Percentiles rank a stretch among this genome's conserved stretches.
phyloP scores from a whole-genome alignment of 1,140 invertebrate genomes.

The Fopius arisanus region DNA sequence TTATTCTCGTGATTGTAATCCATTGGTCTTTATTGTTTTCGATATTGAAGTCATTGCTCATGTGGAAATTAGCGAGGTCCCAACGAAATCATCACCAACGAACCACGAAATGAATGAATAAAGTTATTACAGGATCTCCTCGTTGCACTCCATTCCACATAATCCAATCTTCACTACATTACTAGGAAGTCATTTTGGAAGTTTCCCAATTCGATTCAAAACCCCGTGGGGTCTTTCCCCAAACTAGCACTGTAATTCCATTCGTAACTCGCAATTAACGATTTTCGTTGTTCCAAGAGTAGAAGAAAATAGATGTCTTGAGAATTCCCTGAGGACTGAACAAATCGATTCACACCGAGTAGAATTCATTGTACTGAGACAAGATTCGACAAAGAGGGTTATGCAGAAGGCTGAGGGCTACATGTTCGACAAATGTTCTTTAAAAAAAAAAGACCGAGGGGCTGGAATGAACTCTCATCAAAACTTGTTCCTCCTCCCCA shows the following conservation, averaged over 20 bases:
- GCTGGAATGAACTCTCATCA: conserved; percentile 1
- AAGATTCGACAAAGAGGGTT: conserved; percentile 6
- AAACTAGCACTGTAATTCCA: neutral
- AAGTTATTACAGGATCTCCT: neutral
- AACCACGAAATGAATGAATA: neutral
- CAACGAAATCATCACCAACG: neutral
- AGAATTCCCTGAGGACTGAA: neutral
- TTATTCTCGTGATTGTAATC: neutral
- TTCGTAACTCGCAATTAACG: conserved; percentile 33
- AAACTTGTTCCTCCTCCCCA: neutral
- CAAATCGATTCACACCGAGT: conserved; percentile 9
- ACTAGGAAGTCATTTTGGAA: conserved; percentile 29
- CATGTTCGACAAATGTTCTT: conserved; percentile 11
- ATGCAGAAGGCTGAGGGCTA: neutral
- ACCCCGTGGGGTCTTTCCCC: conserved; percentile 9
- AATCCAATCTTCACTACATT: conserved; percentile 6
- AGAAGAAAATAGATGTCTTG: conserved; percentile 19
- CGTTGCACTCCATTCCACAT: neutral
- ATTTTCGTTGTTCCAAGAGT: conserved; percentile 16
- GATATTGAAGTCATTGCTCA: neutral
- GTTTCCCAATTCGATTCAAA: conserved; percentile 31
- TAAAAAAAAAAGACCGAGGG: neutral
- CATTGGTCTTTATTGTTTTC: neutral
- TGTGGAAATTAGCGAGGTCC: neutral
- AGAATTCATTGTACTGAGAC: conserved; percentile 13